These are phyloP conservation scores for Leucopternis melanops DNA, from an alignment of 2,113 vertebrate genomes.

Conservation along the genomic window DNA sequence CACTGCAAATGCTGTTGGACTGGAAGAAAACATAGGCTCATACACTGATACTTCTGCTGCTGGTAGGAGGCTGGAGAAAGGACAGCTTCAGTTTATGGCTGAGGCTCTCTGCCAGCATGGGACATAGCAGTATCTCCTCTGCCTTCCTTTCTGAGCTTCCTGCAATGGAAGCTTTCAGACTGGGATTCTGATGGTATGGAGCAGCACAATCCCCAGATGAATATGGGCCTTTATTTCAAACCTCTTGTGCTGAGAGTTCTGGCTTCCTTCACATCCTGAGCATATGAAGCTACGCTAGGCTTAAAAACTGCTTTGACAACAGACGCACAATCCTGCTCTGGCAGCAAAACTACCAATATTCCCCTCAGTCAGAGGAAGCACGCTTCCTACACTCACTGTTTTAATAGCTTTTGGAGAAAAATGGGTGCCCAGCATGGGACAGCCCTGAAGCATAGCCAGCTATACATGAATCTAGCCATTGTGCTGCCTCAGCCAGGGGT, in stretches of 20 bases:
- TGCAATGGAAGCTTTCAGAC: background rate
- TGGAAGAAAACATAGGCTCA: background rate
- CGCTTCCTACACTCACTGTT: background rate
- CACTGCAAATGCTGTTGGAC: background rate
- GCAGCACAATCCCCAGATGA: background rate
- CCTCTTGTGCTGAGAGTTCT: background rate
- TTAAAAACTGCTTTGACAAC: background rate
- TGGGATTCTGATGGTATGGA: background rate
- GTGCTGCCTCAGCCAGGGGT: slow-evolving; percentile 9
- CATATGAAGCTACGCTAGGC: background rate
- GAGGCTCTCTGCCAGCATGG: background rate
- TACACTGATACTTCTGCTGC: background rate
- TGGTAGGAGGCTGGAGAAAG: background rate
- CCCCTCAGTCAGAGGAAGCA: background rate
- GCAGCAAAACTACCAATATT: background rate
- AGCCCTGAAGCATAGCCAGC: background rate
- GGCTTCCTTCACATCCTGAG: background rate
- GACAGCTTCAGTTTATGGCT: background rate
- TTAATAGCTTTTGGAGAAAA: slow-evolving; percentile 1
- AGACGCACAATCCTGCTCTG: background rate
- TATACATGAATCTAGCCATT: background rate
- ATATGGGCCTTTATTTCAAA: background rate
- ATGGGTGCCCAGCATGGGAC: background rate
- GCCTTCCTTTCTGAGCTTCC: background rate
- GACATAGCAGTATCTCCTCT: background rate